These are phyloP conservation scores for Atta cephalotes DNA, from an alignment of 1,140 invertebrate genomes.

Conservation along the genomic window DNA sequence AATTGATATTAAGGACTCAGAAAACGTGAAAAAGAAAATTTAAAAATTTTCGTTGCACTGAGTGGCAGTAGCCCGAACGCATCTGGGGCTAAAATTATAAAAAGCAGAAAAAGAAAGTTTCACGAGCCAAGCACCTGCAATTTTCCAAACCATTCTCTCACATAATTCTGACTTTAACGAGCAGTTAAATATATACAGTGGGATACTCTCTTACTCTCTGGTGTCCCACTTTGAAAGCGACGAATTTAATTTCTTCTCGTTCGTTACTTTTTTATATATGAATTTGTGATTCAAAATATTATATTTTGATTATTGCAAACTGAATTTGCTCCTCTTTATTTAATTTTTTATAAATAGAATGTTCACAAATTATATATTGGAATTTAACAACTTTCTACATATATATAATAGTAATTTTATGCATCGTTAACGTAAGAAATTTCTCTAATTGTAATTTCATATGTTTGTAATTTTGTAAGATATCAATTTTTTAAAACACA, in stretches of 20 bases:
- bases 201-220: slow-evolving; percentile 71
- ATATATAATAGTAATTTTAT: neutral
- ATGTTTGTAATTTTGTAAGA: neutral
- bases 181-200: slow-evolving; percentile 76
- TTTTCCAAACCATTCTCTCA: slow-evolving; percentile 57
- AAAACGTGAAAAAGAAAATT: neutral
- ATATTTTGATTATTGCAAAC: slow-evolving; percentile 1
- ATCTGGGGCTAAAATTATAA: neutral
- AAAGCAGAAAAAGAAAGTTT: slow-evolving; percentile 23
- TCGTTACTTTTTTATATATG: slow-evolving; percentile 7
- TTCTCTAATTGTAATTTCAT: slow-evolving; percentile 2
- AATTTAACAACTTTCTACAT: slow-evolving; percentile 3
- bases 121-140: slow-evolving; percentile 56
- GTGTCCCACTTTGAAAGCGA: slow-evolving; percentile 72
- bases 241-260: slow-evolving; percentile 19
- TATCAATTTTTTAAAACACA: neutral
- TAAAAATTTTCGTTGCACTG: neutral
- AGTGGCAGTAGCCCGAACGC: neutral
- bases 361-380: neutral
- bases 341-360: neutral
- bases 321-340: neutral
- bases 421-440: neutral
- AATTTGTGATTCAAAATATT: neutral
- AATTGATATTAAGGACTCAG: neutral
- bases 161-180: slow-evolving; percentile 70